Evolutionary conservation across 2,113 vertebrate species (phyloP).

Genomic region (Tylochromis polylepis): DNA sequence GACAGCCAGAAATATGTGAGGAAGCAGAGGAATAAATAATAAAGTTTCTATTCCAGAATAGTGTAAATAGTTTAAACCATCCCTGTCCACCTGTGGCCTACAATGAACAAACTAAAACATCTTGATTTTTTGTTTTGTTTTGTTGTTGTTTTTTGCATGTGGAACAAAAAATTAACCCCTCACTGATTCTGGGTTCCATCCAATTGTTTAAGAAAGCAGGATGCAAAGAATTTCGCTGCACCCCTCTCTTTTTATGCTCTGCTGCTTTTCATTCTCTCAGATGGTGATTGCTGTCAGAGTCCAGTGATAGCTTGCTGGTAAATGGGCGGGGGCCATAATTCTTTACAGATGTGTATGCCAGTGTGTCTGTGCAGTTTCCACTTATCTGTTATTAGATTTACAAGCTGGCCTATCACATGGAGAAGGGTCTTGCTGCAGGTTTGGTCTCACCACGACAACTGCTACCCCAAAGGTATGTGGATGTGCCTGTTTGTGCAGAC

Average conservation of each 20-base stretch:
- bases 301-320: slow-evolving; percentile 22
- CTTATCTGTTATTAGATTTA: slow-evolving; percentile 17
- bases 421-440: background rate
- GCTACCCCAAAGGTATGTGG: background rate
- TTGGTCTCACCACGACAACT: slow-evolving; percentile 1
- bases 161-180: background rate
- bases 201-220: slow-evolving; percentile 6
- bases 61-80: background rate
- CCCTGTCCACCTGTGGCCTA: background rate
- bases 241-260: slow-evolving; percentile 36
- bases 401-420: background rate
- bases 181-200: slow-evolving; percentile 13
- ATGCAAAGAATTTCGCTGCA: slow-evolving; percentile 28
- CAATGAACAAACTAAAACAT: background rate
- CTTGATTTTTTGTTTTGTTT: background rate
- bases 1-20: background rate
- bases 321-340: slow-evolving; percentile 30
- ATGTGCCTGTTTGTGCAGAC: background rate
- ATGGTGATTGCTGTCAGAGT: slow-evolving; percentile 50
- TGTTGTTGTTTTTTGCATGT: background rate
- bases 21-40: background rate
- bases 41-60: background rate
- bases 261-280: slow-evolving; percentile 45
- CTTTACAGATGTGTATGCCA: slow-evolving; percentile 50
- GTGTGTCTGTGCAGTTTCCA: slow-evolving; percentile 17